These are phyloP conservation scores for Pterobdella sp. DNA, from an alignment of 2,888 invertebrate genomes.

Conservation along the genomic window DNA sequence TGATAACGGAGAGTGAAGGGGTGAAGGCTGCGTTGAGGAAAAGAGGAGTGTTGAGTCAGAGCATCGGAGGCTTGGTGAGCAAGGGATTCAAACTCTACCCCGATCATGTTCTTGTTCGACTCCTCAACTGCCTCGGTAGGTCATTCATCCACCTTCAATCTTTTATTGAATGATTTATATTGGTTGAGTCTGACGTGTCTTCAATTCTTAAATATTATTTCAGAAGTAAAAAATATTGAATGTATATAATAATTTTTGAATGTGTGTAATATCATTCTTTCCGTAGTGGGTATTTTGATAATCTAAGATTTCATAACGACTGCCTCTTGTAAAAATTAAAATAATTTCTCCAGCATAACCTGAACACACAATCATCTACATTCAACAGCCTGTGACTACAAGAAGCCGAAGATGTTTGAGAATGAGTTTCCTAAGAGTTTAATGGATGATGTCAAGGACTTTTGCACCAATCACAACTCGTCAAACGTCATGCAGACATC, in stretches of 20 bases:
- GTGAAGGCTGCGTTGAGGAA: constrained; percentile 17
- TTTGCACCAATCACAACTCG: constrained; percentile 11
- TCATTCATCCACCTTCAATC: no score
- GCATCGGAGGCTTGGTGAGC: background rate
- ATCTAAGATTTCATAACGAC: no score
- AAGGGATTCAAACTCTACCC: constrained; percentile 7
- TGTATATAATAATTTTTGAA: no score
- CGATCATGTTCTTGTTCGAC: constrained; percentile 19
- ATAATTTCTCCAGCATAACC: background rate
- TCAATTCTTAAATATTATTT: background rate
- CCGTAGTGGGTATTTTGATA: no score
- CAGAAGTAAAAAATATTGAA: background rate
- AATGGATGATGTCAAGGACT: background rate
- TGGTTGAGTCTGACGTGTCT: background rate
- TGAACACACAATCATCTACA: background rate
- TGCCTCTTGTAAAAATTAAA: no score
- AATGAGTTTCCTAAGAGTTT: background rate
- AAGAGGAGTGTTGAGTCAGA: constrained; percentile 14
- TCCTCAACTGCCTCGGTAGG: constrained; percentile 23
- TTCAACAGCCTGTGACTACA: constrained; percentile 3
- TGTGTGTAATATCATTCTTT: no score
- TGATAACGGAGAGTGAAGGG: background rate
- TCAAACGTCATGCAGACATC: constrained; percentile 22
- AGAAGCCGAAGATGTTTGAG: background rate
- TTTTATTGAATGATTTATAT: background rate